These are phyloP conservation scores for Craseonycteris thonglongyai DNA, from an alignment of 2,113 vertebrate species.

Conservation along the genomic window DNA sequence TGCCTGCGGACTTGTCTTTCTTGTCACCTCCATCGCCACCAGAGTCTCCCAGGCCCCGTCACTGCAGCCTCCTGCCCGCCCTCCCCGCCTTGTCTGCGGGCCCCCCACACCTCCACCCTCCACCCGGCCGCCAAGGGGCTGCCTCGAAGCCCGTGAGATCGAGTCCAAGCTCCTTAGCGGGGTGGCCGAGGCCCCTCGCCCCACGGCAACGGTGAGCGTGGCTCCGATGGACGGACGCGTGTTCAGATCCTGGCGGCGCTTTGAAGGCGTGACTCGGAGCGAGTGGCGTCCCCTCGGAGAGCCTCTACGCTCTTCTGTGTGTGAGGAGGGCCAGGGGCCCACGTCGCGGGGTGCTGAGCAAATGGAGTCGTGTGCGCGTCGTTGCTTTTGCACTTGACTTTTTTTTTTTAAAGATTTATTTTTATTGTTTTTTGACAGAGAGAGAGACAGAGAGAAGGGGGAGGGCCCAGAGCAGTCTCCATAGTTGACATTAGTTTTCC, in stretches of 20 bases:
- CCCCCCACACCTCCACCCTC: neutral
- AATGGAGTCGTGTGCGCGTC: neutral
- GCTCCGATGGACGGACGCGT: neutral
- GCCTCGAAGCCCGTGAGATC: neutral
- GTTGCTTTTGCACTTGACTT: neutral
- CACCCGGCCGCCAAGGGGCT: neutral
- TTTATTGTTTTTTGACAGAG: too few species aligned
- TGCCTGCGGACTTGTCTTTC: neutral
- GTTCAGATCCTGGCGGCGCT: neutral
- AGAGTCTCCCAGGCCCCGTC: neutral
- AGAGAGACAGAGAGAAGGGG: too few species aligned
- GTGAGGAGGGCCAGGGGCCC: neutral
- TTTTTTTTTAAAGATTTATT: too few species aligned
- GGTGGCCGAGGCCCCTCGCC: neutral
- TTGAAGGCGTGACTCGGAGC: neutral
- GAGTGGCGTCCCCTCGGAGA: neutral
- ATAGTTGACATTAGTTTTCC: too few species aligned
- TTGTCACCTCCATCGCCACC: neutral
- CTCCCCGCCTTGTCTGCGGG: neutral
- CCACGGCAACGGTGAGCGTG: neutral
- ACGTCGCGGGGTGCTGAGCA: neutral
- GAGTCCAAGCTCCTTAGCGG: conserved; percentile 14
- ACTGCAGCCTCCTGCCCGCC: too few species aligned
- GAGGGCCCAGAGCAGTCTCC: too few species aligned
- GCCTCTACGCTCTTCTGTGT: neutral